A percentile compares a stretch with the other conserved stretches of the same genome.
Conservation (phyloP, 2,113 vertebrate genomes). For the Cercopithecus mona region DNA sequence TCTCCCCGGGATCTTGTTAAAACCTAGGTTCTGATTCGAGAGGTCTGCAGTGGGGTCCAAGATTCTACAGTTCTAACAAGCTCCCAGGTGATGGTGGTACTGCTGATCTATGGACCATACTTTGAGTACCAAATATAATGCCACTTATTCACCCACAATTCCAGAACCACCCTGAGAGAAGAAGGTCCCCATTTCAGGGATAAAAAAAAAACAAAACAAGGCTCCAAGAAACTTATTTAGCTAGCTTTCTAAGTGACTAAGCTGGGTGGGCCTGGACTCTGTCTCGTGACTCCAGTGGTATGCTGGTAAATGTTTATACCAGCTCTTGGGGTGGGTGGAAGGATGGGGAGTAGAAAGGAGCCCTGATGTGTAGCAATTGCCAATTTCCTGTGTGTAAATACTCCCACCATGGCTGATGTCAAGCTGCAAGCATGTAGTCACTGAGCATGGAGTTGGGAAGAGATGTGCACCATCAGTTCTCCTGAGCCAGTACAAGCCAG, state of each 20-base stretch:
- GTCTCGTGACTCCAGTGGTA: not conserved
- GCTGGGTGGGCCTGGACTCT: not conserved
- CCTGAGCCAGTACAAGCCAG: not conserved
- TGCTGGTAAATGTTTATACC: not conserved
- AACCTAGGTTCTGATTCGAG: not conserved
- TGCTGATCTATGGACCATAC: not conserved
- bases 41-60: too few species aligned
- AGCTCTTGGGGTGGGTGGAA: not conserved
- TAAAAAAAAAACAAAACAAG: not conserved
- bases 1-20: not conserved
- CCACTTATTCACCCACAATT: not conserved
- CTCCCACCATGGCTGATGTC: not conserved
- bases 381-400: not conserved
- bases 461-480: not conserved
- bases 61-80: not conserved
- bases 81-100: not conserved
- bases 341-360: not conserved
- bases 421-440: not conserved
- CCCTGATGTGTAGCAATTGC: not conserved
- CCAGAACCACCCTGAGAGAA: not conserved
- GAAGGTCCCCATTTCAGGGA: not conserved
- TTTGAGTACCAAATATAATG: not conserved
- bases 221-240: not conserved
- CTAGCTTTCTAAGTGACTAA: not conserved
- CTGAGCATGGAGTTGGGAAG: not conserved